phyloP scores from a whole-genome alignment of 1,140 invertebrate genomes.

The Nephila pilipes region DNA sequence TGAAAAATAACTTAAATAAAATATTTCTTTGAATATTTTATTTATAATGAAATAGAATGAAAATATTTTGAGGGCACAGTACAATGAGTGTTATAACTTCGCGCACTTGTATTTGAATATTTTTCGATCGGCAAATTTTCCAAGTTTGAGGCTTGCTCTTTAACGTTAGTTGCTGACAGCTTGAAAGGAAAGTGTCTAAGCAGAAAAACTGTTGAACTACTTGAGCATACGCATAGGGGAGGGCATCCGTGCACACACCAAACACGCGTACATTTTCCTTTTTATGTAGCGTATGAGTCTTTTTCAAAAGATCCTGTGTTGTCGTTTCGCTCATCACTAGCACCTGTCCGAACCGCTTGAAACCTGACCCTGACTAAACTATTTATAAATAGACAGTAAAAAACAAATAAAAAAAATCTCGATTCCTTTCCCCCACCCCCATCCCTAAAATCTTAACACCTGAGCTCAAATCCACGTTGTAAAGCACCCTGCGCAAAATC shows the following conservation, averaged over 20 bases:
- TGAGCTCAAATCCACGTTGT: conserved; percentile 59
- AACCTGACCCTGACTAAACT: conserved; percentile 62
- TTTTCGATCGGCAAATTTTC: too few species aligned
- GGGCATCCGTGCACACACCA: not conserved
- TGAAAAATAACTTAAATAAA: too few species aligned
- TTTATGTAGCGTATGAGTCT: not conserved
- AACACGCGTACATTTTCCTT: conserved; percentile 12
- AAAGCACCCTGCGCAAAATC: conserved; percentile 60
- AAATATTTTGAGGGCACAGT: too few species aligned
- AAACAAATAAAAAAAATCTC: not conserved
- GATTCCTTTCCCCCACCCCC: not conserved
- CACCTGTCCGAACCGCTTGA: conserved; percentile 72
- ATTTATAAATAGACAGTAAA: conserved; percentile 71
- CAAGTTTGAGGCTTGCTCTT: too few species aligned
- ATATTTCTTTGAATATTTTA: too few species aligned
- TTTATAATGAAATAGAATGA: too few species aligned
- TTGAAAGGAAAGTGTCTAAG: not conserved
- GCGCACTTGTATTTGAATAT: too few species aligned
- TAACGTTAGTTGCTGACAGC: too few species aligned
- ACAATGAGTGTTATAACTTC: too few species aligned
- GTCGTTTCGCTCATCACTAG: conserved; percentile 20
- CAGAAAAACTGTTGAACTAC: not conserved
- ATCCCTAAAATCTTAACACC: conserved; percentile 54
- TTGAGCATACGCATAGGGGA: not conserved
- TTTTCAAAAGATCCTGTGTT: conserved; percentile 16